Base-by-base conservation (phyloP, 1,140 invertebrate genomes). In the Euwallacea fornicatus region DNA sequence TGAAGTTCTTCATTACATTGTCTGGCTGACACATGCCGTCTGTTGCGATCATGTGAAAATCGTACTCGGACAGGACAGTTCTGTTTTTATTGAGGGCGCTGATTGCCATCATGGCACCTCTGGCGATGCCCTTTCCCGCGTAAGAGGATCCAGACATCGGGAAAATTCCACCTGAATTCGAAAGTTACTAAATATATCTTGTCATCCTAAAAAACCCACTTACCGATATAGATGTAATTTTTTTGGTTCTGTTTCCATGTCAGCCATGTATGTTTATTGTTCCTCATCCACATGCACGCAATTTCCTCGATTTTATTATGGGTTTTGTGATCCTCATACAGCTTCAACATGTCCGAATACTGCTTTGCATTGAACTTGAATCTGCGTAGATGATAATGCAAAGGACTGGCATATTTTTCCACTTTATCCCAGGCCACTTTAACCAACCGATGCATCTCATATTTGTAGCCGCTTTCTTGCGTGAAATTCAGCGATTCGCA, bases 1-100 rank as follows among this genome's bases (percentile, higher is more conserved):
- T 93, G 78, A 93, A 93, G 0, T 87, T 83, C 74, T 89, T 90
- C 87, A 94, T 90, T 0, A 93, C 93, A 70, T 86, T 85, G 77
- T 93, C 92, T 0, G 91, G 82, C 63, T 87, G 85, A 79, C 93
- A 95, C 69, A 89, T 84, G 0, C 91, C 92, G 77, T 94, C 87
- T 42, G 84, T 83, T 0, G 84, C 81, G 7, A 87, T 64, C 10
- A 93, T 67, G 8, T 85, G 78, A 0, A 95, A 77, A 9, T 85
- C 82, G 75, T 92, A 90, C 74, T 90, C 85, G 0, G 82, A 80
- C 8, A 94, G 78, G 15, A 93, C 78, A 0, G 81, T 82, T 0
- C 76, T 74, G 76, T 91, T 88, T 0, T 75, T 64, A 77, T 95
- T 94, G 43, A 94, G 85, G 4, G 87, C 85, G 0, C 86, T 78